phyloP scores from a whole-genome alignment of 2,797 vertebrate genomes.

The Alosa sapidissima region DNA sequence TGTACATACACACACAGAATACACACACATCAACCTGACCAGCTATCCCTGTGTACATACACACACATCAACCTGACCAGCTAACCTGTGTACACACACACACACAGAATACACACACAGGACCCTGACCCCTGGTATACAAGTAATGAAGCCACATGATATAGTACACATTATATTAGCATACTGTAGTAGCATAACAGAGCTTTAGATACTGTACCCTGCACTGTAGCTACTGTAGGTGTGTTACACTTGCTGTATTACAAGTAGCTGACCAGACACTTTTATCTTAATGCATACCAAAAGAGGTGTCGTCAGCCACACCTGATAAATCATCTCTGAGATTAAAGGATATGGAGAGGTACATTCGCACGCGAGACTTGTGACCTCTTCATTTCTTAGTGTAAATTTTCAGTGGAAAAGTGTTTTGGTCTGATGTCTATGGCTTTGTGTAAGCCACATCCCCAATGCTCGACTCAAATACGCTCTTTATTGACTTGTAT shows the following conservation, averaged over 20 bases:
- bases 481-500: background rate
- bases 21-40: no score
- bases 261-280: background rate
- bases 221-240: background rate
- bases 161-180: background rate
- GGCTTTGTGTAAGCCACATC: background rate
- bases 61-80: no score
- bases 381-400: background rate
- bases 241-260: background rate
- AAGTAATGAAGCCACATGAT: no score
- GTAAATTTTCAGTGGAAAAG: background rate
- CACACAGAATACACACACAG: no score
- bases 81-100: no score
- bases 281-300: background rate
- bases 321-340: background rate
- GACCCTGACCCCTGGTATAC: no score
- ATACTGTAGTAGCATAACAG: background rate
- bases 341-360: background rate
- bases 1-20: no score
- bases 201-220: background rate
- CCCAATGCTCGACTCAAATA: no score
- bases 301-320: background rate
- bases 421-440: background rate
- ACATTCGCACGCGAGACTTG: background rate
- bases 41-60: no score